These are phyloP conservation scores for Meandrina meandrites DNA, from an alignment of 92 coral and sea anemone genomes.

Conservation along the genomic window DNA sequence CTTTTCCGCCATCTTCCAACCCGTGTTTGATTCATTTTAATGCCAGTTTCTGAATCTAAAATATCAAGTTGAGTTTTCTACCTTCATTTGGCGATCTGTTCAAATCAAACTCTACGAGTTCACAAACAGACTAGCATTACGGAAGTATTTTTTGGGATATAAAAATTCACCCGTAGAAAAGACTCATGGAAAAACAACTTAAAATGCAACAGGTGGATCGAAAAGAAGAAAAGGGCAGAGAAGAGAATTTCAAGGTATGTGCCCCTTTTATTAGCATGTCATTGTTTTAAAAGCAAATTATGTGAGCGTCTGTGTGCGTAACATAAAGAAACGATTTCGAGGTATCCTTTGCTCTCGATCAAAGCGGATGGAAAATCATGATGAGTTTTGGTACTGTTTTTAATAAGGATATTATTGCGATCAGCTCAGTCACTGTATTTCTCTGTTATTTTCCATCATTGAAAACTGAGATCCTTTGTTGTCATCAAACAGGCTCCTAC, in stretches of 20 bases:
- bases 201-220: slow-evolving; percentile 18
- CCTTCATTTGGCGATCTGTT: too few relatives aligned
- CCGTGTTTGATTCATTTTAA: background rate
- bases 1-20: background rate
- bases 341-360: background rate
- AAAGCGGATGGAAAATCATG: background rate
- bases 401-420: background rate
- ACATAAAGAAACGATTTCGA: background rate
- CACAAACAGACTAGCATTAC: background rate
- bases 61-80: background rate
- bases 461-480: slow-evolving; percentile 2
- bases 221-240: background rate
- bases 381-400: background rate
- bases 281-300: slow-evolving; percentile 5
- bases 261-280: background rate
- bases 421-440: background rate
- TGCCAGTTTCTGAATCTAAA: background rate
- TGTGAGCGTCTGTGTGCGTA: background rate
- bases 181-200: background rate
- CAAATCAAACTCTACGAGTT: background rate
- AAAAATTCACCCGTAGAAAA: background rate
- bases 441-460: background rate
- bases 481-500: background rate
- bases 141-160: background rate
- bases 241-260: slow-evolving; percentile 23